Evolutionary conservation across 1,140 invertebrate genomes (phyloP), one percentile per base, ranked within the genome.

Genomic region (Ladona fulva): DNA sequence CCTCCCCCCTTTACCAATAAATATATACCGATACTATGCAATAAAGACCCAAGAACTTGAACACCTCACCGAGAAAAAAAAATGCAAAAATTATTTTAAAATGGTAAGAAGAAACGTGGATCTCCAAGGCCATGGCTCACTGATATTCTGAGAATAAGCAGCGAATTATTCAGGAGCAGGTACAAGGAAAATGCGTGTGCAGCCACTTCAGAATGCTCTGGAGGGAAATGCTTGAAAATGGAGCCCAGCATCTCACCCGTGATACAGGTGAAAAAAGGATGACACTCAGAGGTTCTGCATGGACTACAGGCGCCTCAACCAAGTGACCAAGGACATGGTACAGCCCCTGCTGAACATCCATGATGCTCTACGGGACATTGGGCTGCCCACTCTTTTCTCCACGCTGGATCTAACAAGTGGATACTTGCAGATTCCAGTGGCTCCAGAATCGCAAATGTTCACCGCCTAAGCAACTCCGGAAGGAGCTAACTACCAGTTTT

Each of bases 361-460:
- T 44, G 81, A 85, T n/a, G 78, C 79, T 11, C 78, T 88, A 10
- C 80, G 83, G 78, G 76, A 44, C 7, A 29, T 87, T 10, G 74
- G 76, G 5, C 80, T 80, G 0, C 22, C 76, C 3, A 78, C 77
- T 12, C 83, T 77, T 24, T 85, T 84, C 66, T 79, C 80, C 5
- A 80, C 80, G 0, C 74, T 86, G 19, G 83, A 86, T 74, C 66
- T 80, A 12, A 76, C 76, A 12, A 78, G 76, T 25, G 83, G 84
- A 10, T 84, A 81, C 75, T 85, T 84, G 84, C 86, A 87, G 77
- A 80, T 88, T 8, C 76, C n/a, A n/a, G n/a, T n/a, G n/a, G n/a
- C n/a, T n/a, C n/a, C n/a, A n/a, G n/a, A n/a, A n/a, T n/a, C n/a
- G 74, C 37, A 77, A 89, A 52, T 81, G 29, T 84, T 85, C 76